phyloP scores from a whole-genome alignment of 1,140 invertebrate species.

The Bicyclus anynana region DNA sequence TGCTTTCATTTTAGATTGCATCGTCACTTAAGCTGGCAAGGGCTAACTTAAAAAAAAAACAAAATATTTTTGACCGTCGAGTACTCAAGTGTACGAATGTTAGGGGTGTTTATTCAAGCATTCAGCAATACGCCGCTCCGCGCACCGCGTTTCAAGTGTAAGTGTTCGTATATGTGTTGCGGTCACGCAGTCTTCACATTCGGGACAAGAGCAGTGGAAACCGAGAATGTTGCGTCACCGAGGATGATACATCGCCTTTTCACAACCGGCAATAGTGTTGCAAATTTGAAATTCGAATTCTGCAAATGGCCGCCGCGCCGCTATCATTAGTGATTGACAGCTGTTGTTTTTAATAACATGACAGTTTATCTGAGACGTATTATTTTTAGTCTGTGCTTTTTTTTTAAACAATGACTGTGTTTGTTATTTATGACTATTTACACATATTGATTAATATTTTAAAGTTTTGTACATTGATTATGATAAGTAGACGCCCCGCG shows the following conservation, averaged over 20 bases:
- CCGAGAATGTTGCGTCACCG: constrained; percentile 66
- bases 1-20: too few relatives aligned
- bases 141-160: constrained; percentile 13
- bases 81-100: not conserved
- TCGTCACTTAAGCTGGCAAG: too few relatives aligned
- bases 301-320: constrained; percentile 26
- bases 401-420: not conserved
- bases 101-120: constrained; percentile 22
- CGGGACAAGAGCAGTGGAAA: constrained; percentile 72
- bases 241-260: constrained; percentile 57
- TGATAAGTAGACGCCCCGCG: too few relatives aligned
- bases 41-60: too few relatives aligned
- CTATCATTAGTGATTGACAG: constrained; percentile 18
- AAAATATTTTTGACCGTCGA: not conserved
- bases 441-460: not conserved
- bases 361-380: not conserved
- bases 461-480: not conserved
- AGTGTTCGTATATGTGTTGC: constrained; percentile 64
- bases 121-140: constrained; percentile 4
- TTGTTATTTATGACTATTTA: not conserved
- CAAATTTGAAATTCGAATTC: constrained; percentile 36
- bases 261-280: constrained; percentile 55
- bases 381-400: not conserved
- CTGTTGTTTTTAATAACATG: constrained; percentile 17
- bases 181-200: constrained; percentile 67